These are phyloP conservation scores for Potamarius usumacintae DNA, from an alignment of 2,113 vertebrate genomes.

Conservation along the genomic window DNA sequence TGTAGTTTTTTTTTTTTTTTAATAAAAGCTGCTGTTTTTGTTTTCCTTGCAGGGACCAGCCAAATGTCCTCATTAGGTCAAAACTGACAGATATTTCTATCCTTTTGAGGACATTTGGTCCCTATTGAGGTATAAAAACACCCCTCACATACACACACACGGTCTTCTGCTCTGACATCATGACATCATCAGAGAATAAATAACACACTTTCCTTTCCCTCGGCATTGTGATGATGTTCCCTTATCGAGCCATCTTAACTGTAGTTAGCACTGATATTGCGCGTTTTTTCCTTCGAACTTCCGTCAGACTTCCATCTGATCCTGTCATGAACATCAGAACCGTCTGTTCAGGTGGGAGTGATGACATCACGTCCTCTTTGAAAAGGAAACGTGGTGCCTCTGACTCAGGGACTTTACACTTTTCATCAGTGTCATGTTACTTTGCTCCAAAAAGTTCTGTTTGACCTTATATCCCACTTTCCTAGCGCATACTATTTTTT, in stretches of 20 bases:
- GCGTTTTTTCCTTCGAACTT: neutral
- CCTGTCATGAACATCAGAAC: too few species aligned
- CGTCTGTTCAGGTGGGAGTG: neutral
- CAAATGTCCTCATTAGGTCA: neutral
- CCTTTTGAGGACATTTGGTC: neutral
- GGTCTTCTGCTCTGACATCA: slow-evolving; percentile 24
- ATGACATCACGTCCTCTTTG: slow-evolving; percentile 17
- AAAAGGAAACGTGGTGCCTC: neutral
- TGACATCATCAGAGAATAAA: slow-evolving; percentile 20
- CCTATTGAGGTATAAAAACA: neutral
- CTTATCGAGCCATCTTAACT: neutral
- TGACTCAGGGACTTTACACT: slow-evolving; percentile 26
- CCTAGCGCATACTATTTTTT: neutral
- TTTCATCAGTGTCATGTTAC: neutral
- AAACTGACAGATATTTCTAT: neutral
- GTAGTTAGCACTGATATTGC: too few species aligned
- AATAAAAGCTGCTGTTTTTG: neutral
- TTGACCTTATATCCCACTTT: slow-evolving; percentile 38
- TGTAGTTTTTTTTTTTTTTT: neutral
- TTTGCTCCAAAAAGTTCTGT: neutral
- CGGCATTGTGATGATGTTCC: neutral
- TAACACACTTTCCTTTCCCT: neutral
- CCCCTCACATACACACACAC: neutral
- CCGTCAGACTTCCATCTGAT: neutral
- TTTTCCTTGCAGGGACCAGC: neutral